Base-by-base conservation (phyloP, 2,797 vertebrate species). In the Epinephelus coioides region DNA sequence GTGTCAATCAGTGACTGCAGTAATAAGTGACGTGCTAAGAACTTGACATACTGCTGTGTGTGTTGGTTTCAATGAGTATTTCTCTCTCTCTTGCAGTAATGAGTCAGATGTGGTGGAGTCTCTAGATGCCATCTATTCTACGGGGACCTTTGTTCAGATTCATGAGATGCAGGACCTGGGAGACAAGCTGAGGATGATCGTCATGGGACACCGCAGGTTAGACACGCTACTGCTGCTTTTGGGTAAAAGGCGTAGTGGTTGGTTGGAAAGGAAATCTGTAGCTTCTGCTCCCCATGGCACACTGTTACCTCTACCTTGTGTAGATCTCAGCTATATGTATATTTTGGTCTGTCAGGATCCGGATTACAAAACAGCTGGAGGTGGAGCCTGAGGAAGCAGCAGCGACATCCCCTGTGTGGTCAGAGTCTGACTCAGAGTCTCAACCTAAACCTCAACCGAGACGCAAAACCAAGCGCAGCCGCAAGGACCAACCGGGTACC, bases 141-240 rank as follows among this genome's bases (percentile, higher is more conserved):
- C 96, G 0, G 98, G 98, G 46, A 99, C 98, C 0, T 99, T 99
- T 38, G 98, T 99, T 25, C 98, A 99, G 94, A 99, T 99, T 62
- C 98, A 99, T 6, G 98, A 99, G 88, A 98, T 99, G 98, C 98
- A 99, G 92, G 98, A 99, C 92, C 95, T 99, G 1, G 98, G 98
- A 2, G 98, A 99, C 93, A 98, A 98, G 88, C 87, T 99, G 63
- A 97, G 98, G 8, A 99, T 99, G 98, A 99, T 99, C 0, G 97
- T 99, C 78, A 99, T 99, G 96, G 98, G 98, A 11, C 98, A 99
- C 81, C 95, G 98, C 68, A 97, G 98, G 98, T 98, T 79, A 78
- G 76, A 63, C n/a, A 44, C 17, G 5, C 18, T 25, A 0, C 13
- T 61, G 18, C 54, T 75, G 40, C 19, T 44, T 46, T 25, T 2